These are phyloP conservation scores for Callimorpha dominula DNA, from an alignment of 2,888 invertebrate genomes.

Conservation along the genomic window DNA sequence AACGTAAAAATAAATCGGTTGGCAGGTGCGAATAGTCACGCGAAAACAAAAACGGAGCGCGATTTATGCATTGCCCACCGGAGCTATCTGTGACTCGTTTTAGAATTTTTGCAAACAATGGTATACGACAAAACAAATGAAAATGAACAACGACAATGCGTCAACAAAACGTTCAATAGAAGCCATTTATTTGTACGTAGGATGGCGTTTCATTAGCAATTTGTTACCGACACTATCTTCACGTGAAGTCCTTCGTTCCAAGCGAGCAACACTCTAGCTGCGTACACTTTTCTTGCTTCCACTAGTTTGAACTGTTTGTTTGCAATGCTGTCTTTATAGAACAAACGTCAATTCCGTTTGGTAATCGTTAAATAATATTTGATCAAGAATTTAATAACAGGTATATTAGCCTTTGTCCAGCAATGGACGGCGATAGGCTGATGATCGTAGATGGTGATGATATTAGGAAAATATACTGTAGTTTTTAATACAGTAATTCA, in stretches of 20 bases:
- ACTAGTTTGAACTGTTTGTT: neutral
- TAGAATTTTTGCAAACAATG: conserved; percentile 62
- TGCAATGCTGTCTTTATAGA: neutral
- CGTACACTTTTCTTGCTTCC: conserved; percentile 9
- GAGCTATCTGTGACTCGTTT: conserved; percentile 59
- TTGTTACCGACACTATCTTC: conserved; percentile 48
- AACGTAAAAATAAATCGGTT: conserved; percentile 53
- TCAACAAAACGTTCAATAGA: conserved; percentile 49
- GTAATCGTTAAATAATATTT: no score
- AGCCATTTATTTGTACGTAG: conserved; percentile 42
- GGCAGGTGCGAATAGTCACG: conserved; percentile 59
- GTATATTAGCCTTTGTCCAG: no score
- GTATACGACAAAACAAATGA: conserved; percentile 45
- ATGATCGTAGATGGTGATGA: no score
- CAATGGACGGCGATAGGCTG: no score
- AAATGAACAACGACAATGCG: conserved; percentile 49
- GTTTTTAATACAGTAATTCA: no score
- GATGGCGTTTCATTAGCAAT: conserved; percentile 52
- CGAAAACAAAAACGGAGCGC: conserved; percentile 54
- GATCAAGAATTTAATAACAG: no score
- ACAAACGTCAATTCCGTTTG: no score
- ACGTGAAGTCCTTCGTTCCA: conserved; percentile 11
- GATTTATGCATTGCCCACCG: conserved; percentile 57
- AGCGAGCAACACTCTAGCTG: neutral
- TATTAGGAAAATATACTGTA: no score